Evolutionary conservation across 2,888 invertebrate species (phyloP).

Genomic region (Ferrisia virgata): DNA sequence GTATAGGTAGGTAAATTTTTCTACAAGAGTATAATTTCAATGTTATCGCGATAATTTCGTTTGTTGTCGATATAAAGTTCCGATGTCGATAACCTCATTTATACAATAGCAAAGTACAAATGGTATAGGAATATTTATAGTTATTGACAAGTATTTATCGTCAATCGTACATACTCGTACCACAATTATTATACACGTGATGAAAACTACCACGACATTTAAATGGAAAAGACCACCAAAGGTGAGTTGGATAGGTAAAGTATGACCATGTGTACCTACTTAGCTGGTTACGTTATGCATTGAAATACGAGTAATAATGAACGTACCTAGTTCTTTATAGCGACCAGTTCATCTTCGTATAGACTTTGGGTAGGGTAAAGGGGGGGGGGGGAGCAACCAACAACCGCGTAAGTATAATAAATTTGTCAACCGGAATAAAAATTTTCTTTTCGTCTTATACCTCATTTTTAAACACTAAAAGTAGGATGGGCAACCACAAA

Average conservation of each 20-base stretch:
- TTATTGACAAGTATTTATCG: background rate
- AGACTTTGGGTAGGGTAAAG: too few species aligned
- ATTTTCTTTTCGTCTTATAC: background rate
- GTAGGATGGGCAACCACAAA: background rate
- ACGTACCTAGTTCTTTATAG: background rate
- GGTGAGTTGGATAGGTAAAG: background rate
- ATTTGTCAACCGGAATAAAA: background rate
- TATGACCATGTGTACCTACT: background rate
- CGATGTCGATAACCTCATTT: constrained; percentile 23
- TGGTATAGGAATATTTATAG: constrained; percentile 20
- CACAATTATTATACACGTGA: background rate
- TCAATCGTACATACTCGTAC: background rate
- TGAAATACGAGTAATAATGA: background rate
- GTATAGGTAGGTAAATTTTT: too few species aligned
- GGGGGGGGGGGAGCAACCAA: background rate
- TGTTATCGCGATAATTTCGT: constrained; percentile 17
- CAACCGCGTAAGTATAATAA: background rate
- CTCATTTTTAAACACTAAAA: too few species aligned
- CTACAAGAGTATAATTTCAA: background rate
- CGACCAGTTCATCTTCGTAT: too few species aligned
- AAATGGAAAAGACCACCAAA: background rate
- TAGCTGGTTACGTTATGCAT: background rate
- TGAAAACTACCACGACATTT: background rate
- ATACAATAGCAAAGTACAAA: constrained; percentile 1
- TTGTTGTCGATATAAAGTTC: background rate